Base-by-base conservation (phyloP, 2,888 invertebrate genomes). In the Arctia plantaginis region DNA sequence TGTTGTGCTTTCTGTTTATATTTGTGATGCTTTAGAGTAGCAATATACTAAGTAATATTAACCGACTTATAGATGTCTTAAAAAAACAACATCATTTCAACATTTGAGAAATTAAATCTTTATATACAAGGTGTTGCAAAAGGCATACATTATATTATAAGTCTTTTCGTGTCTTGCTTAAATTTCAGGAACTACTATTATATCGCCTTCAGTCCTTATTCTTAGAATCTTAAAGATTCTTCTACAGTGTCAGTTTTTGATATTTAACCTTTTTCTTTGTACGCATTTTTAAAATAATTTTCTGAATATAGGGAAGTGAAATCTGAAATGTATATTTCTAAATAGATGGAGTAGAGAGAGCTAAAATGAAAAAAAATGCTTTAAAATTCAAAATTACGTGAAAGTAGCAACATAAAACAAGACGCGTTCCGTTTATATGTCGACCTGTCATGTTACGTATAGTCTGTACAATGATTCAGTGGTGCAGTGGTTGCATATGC, bases 1-100 rank as follows among this genome's bases (percentile, higher is more conserved):
- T 65, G 35, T 65, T 64, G 69, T 69, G 18, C 35, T 51, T 55
- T 69, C 35, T 35, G 2, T 68, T 72, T 72, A 27, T 62, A 62
- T 18, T 62, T 62, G 62, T 30, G 30, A 30, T 62, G 62, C 27
- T 7, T 62, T 62, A 15, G 18, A 30, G 30, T 30, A 62, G 62
- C 62, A 59, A 59, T 59, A 59, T 10, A 27, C 27, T 62, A 7
- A 62, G 30, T 62, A 62, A 30, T 30, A 62, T 30, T 18, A 62
- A 62, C 59, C 30, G 62, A 62, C 15, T 27, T 62, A 18, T 30
- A 30, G 4, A 13, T 12, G 59, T 12, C 12, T 59, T 27, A 4
- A 59, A 13, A 12, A n/a, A 12, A n/a, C n/a, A 55, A 55, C n/a
- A 55, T n/a, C 55, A n/a, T n/a, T 12, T 55, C 23, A n/a, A n/a